Evolutionary conservation across 2,113 vertebrate genomes (phyloP), one percentile per base, ranked within the genome.

Genomic region (Pardalotus punctatus): DNA sequence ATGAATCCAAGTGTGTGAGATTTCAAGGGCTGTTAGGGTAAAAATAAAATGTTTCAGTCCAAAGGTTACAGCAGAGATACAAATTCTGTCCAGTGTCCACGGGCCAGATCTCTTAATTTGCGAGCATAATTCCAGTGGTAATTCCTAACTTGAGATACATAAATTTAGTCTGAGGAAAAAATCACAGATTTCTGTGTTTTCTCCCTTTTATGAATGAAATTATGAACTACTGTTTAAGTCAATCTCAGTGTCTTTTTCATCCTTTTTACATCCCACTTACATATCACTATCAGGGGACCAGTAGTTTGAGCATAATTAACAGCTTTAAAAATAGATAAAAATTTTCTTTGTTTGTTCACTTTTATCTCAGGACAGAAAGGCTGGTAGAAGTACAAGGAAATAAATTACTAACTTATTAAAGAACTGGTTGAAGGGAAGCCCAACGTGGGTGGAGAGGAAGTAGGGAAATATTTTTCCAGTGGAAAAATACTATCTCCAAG

Each of bases 381-480:
- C 33, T 61, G 58, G 42, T 64, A 71, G 74, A 90, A 83, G 60
- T 45, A 74, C 40, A 90, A 78, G 71, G 82, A 93, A 96, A 93
- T 50, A 89, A 96, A 96, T 71, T 0, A 56, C 47, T 85, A 74
- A 88, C 29, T 81, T 71, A 91, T 74, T 67, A 78, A 93, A 86
- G 14, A 0, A 0, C 35, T 67, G 42, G 11, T 72, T n/a, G 79
- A 56, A 79, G 57, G 85, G 33, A 82, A 81, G 24, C 29, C 51
- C 31, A 42, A 12, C 0, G 3, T 36, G 56, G 64, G 56, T 35
- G 0, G 7, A 94, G 57, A 71, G 58, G 51, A 96, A 96, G n/a
- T 4, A 16, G 21, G 15, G 31, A 56, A 86, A 70, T 31, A 48
- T 8, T 81, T 86, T 80, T 70, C 58, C 28, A 50, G 42, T 90